These are phyloP conservation scores for Otolemur crassicaudatus DNA, from an alignment of 2,797 vertebrate genomes.

Conservation along the genomic window DNA sequence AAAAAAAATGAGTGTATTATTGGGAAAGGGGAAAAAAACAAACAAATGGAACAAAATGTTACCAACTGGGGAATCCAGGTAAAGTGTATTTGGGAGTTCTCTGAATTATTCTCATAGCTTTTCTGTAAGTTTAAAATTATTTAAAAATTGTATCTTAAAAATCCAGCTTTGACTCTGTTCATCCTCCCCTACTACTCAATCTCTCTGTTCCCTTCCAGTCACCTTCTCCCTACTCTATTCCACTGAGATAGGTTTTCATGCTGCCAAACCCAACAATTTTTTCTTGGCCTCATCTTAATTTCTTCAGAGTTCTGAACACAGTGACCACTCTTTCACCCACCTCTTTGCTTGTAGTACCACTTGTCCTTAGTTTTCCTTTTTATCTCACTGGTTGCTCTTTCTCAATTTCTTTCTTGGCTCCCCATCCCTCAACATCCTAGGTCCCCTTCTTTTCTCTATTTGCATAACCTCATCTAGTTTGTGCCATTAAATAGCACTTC, in stretches of 20 bases:
- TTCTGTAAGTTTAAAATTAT: constrained; percentile 32
- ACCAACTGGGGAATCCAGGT: not conserved
- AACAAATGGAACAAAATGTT: not conserved
- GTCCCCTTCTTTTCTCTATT: not conserved
- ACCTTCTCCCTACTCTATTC: not conserved
- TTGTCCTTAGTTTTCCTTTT: not conserved
- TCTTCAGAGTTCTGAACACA: not conserved
- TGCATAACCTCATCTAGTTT: not conserved
- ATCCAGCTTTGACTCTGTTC: not conserved
- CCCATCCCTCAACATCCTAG: not conserved
- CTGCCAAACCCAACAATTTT: not conserved
- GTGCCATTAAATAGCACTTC: not conserved
- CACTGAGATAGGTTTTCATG: not conserved
- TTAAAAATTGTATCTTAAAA: constrained; percentile 18
- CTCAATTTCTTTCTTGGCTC: not conserved
- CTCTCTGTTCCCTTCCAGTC: not conserved
- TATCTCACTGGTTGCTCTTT: not conserved
- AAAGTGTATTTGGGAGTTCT: not conserved
- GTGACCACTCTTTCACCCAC: not conserved
- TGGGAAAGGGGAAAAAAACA: no score
- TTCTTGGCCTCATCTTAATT: not conserved
- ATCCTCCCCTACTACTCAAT: not conserved
- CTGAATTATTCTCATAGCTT: not conserved
- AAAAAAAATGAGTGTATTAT: not conserved
- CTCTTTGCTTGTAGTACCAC: not conserved